phyloP scores from a whole-genome alignment of 2,888 invertebrate species.

The Erebia palarica region DNA sequence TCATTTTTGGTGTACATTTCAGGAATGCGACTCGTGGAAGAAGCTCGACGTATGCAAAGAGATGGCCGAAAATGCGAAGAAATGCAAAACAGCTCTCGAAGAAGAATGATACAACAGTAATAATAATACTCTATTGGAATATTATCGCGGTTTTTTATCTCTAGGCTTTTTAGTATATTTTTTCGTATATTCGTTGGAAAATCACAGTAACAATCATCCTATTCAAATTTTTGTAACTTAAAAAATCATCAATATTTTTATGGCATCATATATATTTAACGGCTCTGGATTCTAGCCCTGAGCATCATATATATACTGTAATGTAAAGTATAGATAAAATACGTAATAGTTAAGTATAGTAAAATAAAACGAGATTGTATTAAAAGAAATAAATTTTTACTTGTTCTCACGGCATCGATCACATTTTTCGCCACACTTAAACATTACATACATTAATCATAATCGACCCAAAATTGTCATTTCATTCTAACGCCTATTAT shows the following conservation, averaged over 20 bases:
- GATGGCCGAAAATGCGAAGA: conserved; percentile 42
- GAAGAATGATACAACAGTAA: conserved; percentile 1
- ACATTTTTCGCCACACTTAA: conserved; percentile 45
- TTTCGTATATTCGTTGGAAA: no score
- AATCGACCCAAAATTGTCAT: conserved; percentile 26
- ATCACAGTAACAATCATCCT: no score
- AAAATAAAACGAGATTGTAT: conserved; percentile 51
- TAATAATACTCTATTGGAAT: no score
- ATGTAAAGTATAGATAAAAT: no score
- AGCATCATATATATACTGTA: no score
- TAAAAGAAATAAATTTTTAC: conserved; percentile 75
- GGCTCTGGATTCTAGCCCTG: no score
- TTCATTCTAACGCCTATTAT: conserved; percentile 37
- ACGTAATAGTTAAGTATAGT: background rate
- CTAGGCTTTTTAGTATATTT: no score
- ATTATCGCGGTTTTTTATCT: no score
- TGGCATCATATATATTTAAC: no score
- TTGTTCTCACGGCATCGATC: conserved; percentile 62
- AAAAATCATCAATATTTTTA: no score
- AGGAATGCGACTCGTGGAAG: conserved; percentile 51
- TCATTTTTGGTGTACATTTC: conserved; percentile 29
- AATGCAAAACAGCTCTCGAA: conserved; percentile 41
- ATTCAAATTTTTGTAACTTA: no score
- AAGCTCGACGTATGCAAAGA: conserved; percentile 41
- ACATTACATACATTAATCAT: conserved; percentile 15